These are phyloP conservation scores for Archocentrus centrarchus DNA, from an alignment of 2,113 vertebrate species.

Conservation along the genomic window DNA sequence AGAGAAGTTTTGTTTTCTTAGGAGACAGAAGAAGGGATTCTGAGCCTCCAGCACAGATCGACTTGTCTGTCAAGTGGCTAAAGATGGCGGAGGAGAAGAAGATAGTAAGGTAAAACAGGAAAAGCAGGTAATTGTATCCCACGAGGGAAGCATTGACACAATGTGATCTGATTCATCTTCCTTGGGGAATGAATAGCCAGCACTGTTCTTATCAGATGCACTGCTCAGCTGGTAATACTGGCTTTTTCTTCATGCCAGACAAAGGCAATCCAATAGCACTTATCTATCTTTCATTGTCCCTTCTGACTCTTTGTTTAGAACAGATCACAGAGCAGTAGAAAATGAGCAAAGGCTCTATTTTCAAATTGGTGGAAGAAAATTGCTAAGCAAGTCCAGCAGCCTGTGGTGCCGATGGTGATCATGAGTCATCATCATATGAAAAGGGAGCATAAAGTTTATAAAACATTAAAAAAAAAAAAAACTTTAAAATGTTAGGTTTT, in stretches of 20 bases:
- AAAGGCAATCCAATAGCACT: background rate
- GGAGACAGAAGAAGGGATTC: background rate
- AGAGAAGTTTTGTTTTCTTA: background rate
- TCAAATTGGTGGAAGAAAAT: background rate
- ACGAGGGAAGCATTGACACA: conserved; percentile 35
- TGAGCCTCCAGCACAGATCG: background rate
- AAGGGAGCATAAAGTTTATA: background rate
- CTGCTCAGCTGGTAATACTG: conserved; percentile 2
- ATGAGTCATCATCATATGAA: background rate
- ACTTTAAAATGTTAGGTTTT: too few relatives aligned
- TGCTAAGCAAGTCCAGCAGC: background rate
- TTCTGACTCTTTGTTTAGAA: background rate
- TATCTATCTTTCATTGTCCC: conserved; percentile 10
- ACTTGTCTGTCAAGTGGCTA: conserved; percentile 27
- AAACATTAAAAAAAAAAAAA: too few relatives aligned
- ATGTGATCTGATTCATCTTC: conserved; percentile 28
- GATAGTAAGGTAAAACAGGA: conserved; percentile 7
- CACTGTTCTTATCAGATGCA: conserved; percentile 23
- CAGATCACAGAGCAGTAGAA: background rate
- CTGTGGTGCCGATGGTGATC: background rate
- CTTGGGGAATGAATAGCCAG: conserved; percentile 1
- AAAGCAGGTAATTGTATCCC: conserved; percentile 55
- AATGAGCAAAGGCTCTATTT: background rate
- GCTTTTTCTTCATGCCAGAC: conserved; percentile 1
- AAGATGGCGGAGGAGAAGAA: conserved; percentile 15